Base-by-base conservation (phyloP, 2,113 vertebrate genomes). In the Strigops habroptila region DNA sequence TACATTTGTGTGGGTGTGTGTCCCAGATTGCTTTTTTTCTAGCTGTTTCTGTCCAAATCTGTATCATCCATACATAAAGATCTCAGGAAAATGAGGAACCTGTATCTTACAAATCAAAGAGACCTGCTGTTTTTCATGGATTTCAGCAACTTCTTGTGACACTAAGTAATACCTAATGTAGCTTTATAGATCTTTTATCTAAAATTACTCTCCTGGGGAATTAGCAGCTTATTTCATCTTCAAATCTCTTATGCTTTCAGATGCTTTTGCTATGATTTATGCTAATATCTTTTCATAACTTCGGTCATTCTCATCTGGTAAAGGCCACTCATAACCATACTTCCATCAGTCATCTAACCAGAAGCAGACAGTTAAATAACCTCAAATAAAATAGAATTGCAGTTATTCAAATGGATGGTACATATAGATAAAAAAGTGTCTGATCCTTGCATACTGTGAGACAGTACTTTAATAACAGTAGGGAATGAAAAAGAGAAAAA, bases 151-250 rank as follows among this genome's bases (percentile, higher is more conserved):
- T 90, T 89, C 60, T 78, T 49, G 22, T 86, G 49, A 84, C 91
- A 88, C 69, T 86, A 87, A 83, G 71, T 88, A 68, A 92, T 93
- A 76, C 51, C 63, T 86, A 63, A 62, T 65, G 76, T 85, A 90
- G 48, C 85, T 69, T 79, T 89, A 95, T 60, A 93, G 62, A 59
- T 91, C n/a, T 86, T 96, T 93, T 93, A 57, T 96, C 81, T 95
- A 62, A 69, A 89, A 96, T 73, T 71, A 57, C 65, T 88, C 83
- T 93, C 88, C 37, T 37, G 90, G 68, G 73, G 74, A 91, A 95
- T 93, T 91, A 94, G 86, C 14, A 21, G 75, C 77, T 96, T 93
- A 87, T 93, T 96, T 96, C n/a, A 89, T 94, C 91, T 96, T 92
- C 65, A 63, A 41, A 89, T 96, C 65, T 59, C 71, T 94, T 90